Percentiles rank a stretch among this genome's conserved stretches.
Conservation (phyloP, 2,888 invertebrate species). For the Alsophila aescularia region DNA sequence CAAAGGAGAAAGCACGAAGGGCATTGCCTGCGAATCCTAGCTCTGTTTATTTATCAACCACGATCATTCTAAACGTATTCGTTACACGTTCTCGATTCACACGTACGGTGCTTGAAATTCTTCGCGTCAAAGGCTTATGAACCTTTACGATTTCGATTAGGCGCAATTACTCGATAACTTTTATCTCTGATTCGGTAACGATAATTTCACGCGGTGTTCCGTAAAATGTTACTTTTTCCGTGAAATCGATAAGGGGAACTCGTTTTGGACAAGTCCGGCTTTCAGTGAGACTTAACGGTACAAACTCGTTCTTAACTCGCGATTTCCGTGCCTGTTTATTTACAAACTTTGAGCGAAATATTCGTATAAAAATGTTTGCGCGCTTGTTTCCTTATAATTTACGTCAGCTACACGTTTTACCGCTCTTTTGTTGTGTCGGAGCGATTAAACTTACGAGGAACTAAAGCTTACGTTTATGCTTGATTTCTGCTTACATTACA, state of each 20-base stretch:
- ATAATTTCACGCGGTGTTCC: constrained; percentile 31
- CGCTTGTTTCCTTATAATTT: constrained; percentile 56
- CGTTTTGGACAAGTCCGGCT: constrained; percentile 60
- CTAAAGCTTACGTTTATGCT: constrained; percentile 25
- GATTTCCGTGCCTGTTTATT: constrained; percentile 62
- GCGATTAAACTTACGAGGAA: constrained; percentile 32
- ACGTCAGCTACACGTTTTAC: constrained; percentile 51
- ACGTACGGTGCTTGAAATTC: constrained; percentile 75
- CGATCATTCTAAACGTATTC: constrained; percentile 70
- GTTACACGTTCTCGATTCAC: constrained; percentile 79
- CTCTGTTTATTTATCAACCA: constrained; percentile 71
- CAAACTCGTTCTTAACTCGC: constrained; percentile 70
- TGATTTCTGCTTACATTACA: constrained; percentile 40
- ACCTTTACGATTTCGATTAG: constrained; percentile 58
- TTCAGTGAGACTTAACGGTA: constrained; percentile 76
- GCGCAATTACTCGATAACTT: constrained; percentile 33
- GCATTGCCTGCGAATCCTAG: constrained; percentile 69
- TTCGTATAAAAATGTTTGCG: constrained; percentile 37
- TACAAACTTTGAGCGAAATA: constrained; percentile 60
- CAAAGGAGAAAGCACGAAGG: constrained; percentile 46
- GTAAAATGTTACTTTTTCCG: constrained; percentile 44
- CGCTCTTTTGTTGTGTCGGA: constrained; percentile 41
- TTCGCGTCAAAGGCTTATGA: constrained; percentile 58
- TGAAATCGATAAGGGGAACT: constrained; percentile 58
- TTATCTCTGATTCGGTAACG: constrained; percentile 28